Percentiles rank a stretch among this genome's conserved stretches.
phyloP scores from a whole-genome alignment of 1,140 invertebrate species.

The Gryon sp. region DNA sequence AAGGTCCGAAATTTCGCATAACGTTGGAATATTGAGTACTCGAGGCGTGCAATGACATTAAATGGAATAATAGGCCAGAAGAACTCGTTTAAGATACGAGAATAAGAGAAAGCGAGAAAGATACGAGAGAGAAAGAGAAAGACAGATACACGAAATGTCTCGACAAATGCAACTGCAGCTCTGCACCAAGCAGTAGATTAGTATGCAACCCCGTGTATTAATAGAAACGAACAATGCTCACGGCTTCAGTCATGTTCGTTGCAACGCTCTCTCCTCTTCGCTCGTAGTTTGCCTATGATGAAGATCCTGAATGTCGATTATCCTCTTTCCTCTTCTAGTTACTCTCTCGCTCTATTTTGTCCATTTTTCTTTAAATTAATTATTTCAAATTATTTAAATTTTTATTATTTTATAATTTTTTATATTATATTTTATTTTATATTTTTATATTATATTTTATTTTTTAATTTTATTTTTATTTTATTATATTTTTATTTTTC shows the following conservation, averaged over 20 bases:
- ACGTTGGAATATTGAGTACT: conserved; percentile 44
- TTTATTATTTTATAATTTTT: too few relatives aligned
- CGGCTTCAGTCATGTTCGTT: conserved; percentile 66
- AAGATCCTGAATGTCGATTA: conserved; percentile 39
- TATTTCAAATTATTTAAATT: too few relatives aligned
- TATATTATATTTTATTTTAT: too few relatives aligned
- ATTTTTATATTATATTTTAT: too few relatives aligned
- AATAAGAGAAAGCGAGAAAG: too few relatives aligned
- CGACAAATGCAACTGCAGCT: conserved; percentile 68
- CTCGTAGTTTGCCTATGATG: conserved; percentile 25
- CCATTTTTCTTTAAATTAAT: conserved; percentile 9
- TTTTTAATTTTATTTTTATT: too few relatives aligned
- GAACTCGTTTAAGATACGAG: conserved; percentile 66
- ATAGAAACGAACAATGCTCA: conserved; percentile 77
- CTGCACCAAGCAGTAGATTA: conserved; percentile 70
- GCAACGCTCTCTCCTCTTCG: conserved; percentile 51
- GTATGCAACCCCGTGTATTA: conserved; percentile 76
- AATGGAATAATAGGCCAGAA: conserved; percentile 74
- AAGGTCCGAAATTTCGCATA: conserved; percentile 43
- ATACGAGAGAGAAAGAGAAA: too few relatives aligned
- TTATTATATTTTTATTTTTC: too few relatives aligned
- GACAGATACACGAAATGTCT: conserved; percentile 69
- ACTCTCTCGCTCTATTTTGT: too few relatives aligned
- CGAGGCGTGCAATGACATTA: conserved; percentile 58
- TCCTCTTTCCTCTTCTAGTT: conserved; percentile 14